Evolutionary conservation across 2,797 vertebrate genomes (phyloP).

Genomic region (Varecia variegata): DNA sequence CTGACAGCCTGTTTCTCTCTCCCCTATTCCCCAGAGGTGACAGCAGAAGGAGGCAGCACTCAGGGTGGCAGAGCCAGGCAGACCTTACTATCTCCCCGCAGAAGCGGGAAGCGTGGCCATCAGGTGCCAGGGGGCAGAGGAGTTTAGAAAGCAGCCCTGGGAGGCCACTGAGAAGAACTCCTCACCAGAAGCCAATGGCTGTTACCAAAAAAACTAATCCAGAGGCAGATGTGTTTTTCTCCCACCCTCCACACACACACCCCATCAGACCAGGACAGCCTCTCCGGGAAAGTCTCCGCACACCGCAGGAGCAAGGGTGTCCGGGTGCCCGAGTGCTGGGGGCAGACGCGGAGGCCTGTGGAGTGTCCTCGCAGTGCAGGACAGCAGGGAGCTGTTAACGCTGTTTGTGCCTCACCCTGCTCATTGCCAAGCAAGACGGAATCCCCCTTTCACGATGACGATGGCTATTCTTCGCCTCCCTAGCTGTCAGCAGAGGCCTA

Average conservation of each 20-base stretch:
- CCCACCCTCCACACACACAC: background rate
- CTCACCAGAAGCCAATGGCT: background rate
- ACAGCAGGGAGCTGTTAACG: fast-evolving
- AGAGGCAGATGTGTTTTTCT: no score
- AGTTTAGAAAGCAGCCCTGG: no score
- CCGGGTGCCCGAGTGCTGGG: no score
- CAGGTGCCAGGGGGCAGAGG: background rate
- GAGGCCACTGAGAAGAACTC: background rate
- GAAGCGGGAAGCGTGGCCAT: background rate
- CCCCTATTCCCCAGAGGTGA: background rate
- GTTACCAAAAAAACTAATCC: background rate
- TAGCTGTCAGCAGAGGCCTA: background rate
- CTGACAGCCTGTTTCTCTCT: background rate
- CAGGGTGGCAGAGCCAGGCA: background rate
- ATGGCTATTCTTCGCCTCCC: background rate
- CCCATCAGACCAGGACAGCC: background rate
- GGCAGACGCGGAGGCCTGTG: background rate
- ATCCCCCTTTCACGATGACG: background rate
- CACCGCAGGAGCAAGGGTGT: background rate
- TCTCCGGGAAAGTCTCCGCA: background rate
- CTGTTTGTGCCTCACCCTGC: background rate
- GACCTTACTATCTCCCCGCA: background rate
- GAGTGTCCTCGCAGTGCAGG: background rate
- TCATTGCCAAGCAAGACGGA: background rate
- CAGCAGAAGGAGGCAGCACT: background rate